Conservation (phyloP, 2,888 invertebrate species). For the Xanthia togata region DNA sequence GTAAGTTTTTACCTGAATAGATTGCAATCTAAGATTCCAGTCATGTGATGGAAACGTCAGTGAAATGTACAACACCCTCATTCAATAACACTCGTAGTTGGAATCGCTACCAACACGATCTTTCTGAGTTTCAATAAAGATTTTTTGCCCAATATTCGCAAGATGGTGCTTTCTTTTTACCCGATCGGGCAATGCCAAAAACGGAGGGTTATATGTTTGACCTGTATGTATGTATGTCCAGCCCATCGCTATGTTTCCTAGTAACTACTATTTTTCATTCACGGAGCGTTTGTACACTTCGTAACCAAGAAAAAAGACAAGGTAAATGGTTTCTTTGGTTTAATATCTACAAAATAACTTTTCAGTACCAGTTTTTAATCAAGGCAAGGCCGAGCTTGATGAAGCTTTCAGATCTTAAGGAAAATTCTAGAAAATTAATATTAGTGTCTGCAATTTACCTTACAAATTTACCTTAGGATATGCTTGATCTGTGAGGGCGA, state of each 20-base stretch:
- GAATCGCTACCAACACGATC: background rate
- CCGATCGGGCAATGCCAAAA: too few species aligned
- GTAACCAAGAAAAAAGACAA: too few species aligned
- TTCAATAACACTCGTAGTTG: background rate
- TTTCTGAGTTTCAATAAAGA: background rate
- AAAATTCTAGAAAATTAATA: conserved; percentile 25
- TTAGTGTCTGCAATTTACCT: conserved; percentile 6
- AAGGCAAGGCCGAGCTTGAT: background rate
- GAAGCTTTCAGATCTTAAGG: conserved; percentile 7
- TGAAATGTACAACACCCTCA: conserved; percentile 10
- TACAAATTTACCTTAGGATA: background rate
- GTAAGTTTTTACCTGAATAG: background rate
- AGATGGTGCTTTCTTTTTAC: background rate
- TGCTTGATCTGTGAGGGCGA: background rate
- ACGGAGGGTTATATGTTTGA: too few species aligned
- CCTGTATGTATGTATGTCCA: too few species aligned
- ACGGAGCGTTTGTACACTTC: too few species aligned
- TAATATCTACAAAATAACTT: background rate
- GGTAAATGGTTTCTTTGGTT: too few species aligned
- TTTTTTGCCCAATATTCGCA: conserved; percentile 1
- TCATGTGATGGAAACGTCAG: background rate
- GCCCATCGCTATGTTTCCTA: too few species aligned
- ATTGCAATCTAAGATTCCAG: conserved; percentile 14
- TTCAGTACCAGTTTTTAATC: conserved; percentile 30
- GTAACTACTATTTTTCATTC: too few species aligned